These are phyloP conservation scores for Colossoma macropomum DNA, from an alignment of 2,113 vertebrate species.

Conservation along the genomic window DNA sequence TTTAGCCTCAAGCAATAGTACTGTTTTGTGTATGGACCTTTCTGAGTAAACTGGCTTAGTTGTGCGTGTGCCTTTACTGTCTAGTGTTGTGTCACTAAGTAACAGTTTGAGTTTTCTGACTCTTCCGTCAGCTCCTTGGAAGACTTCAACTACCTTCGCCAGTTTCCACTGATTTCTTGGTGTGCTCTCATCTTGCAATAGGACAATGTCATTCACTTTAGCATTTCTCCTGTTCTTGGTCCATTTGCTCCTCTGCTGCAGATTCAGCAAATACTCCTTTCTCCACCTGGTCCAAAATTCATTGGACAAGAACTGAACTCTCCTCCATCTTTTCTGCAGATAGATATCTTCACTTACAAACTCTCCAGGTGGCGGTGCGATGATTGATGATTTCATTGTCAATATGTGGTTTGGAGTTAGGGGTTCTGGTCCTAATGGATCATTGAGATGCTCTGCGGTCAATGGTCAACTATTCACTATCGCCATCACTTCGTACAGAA, in stretches of 20 bases:
- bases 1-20: conserved; percentile 33
- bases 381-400: no score
- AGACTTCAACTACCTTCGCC: conserved; percentile 33
- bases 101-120: conserved; percentile 38
- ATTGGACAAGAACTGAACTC: no score
- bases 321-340: no score
- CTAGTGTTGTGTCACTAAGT: conserved; percentile 30
- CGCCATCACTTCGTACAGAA: conserved; percentile 25
- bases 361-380: no score
- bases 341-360: no score
- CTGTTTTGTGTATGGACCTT: conserved; percentile 33
- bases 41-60: conserved; percentile 11
- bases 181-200: conserved; percentile 21
- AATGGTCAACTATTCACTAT: conserved; percentile 37
- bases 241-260: conserved; percentile 36
- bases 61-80: conserved; percentile 19
- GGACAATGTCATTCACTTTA: conserved; percentile 37
- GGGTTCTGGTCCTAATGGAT: no score
- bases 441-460: no score
- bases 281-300: no score
- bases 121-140: conserved; percentile 33
- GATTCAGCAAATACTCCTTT: conserved; percentile 29
- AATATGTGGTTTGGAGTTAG: no score
- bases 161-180: conserved; percentile 35
- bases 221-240: neutral